Conservation (phyloP, 2,888 invertebrate species). For the Dyspetes luteomarginatus region DNA sequence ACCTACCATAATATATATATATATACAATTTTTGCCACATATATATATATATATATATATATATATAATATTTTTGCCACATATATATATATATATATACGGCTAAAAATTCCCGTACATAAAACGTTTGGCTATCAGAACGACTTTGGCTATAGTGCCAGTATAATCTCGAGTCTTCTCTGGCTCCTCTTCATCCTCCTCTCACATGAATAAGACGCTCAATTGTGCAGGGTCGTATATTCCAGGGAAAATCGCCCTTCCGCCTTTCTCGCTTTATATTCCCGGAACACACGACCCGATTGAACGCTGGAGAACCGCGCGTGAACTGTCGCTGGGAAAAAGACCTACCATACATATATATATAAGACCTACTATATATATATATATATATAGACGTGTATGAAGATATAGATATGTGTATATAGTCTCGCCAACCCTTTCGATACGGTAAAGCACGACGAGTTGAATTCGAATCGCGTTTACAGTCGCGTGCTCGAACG, state of each 20-base stretch:
- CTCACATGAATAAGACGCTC: conserved; percentile 25
- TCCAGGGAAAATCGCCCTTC: conserved; percentile 45
- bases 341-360: too few species aligned
- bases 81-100: too few species aligned
- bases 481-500: conserved; percentile 50
- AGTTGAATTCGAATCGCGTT: conserved; percentile 41
- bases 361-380: too few species aligned
- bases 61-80: not conserved
- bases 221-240: not conserved
- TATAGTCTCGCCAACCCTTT: not conserved
- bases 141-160: conserved; percentile 8
- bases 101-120: too few species aligned
- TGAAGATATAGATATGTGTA: conserved; percentile 10
- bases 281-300: conserved; percentile 39
- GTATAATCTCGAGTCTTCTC: conserved; percentile 28
- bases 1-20: not conserved
- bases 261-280: conserved; percentile 40
- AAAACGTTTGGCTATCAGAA: conserved; percentile 32
- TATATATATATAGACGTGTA: too few species aligned
- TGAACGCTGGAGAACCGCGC: conserved; percentile 48
- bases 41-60: conserved; percentile 2
- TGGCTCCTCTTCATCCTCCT: conserved; percentile 5
- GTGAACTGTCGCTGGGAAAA: conserved; percentile 10
- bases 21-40: not conserved
- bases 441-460: conserved; percentile 12